A percentile compares a stretch with the other conserved stretches of the same genome.
phyloP scores from a whole-genome alignment of 2,113 vertebrate genomes.

The Heterotis niloticus region DNA sequence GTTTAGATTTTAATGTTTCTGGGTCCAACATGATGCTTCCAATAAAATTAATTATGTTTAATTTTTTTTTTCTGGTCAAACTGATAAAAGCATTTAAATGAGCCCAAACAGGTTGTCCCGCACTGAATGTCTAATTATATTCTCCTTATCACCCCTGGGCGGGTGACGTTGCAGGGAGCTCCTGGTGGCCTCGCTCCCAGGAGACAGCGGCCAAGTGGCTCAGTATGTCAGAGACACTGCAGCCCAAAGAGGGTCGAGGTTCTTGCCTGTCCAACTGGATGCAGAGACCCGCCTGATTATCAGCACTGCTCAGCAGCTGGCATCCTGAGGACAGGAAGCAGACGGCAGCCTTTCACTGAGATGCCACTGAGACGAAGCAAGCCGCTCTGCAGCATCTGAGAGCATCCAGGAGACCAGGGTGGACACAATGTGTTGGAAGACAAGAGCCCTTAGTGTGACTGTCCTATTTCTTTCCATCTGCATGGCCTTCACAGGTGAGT shows the following conservation, averaged over 20 bases:
- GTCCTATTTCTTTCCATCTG: conserved; percentile 38
- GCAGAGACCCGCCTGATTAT: conserved; percentile 39
- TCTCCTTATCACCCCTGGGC: conserved; percentile 52
- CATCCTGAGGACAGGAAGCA: conserved; percentile 33
- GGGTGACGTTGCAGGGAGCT: background rate
- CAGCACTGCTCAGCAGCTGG: conserved; percentile 31
- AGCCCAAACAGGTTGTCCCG: conserved; percentile 20
- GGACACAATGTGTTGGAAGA: conserved; percentile 40
- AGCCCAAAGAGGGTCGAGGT: background rate
- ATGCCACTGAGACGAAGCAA: conserved; percentile 30
- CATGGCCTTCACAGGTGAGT: conserved; percentile 34
- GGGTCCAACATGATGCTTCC: too few species aligned
- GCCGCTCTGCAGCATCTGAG: conserved; percentile 2
- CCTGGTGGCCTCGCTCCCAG: background rate
- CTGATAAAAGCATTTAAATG: background rate
- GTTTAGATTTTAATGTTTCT: too few species aligned
- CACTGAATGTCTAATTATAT: conserved; percentile 52
- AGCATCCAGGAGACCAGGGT: conserved; percentile 13
- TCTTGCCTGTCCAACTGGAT: too few species aligned
- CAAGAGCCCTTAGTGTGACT: conserved; percentile 8
- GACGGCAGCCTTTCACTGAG: conserved; percentile 7
- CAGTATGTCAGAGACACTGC: background rate
- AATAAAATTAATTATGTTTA: background rate
- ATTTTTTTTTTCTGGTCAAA: background rate
- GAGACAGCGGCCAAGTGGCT: background rate